Percentiles rank a stretch among this genome's conserved stretches.
phyloP scores from a whole-genome alignment of 2,888 invertebrate species.

The Onthophagus sagittarius region DNA sequence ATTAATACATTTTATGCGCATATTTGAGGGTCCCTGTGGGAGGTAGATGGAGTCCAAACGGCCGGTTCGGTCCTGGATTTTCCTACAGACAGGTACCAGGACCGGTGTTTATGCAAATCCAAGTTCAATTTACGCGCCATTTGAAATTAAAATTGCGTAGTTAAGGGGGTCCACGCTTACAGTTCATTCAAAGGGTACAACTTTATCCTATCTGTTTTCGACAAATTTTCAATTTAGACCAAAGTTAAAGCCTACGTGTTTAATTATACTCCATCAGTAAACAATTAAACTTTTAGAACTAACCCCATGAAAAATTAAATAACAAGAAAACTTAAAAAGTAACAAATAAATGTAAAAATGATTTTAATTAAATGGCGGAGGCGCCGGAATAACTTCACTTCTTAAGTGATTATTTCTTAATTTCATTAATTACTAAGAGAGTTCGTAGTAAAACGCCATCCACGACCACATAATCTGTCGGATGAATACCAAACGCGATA shows the following conservation, averaged over 20 bases:
- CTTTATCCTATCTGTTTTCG: neutral
- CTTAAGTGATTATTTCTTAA: neutral
- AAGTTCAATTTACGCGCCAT: neutral
- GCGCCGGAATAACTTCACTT: neutral
- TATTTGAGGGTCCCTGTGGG: constrained; percentile 3
- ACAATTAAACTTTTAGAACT: no score
- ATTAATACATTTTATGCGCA: constrained; percentile 14
- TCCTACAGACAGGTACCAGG: constrained; percentile 3
- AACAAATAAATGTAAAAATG: neutral
- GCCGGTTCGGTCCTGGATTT: neutral
- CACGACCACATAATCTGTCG: neutral
- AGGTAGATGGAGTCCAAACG: neutral
- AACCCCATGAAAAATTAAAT: no score
- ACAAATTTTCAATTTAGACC: neutral
- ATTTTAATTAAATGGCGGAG: neutral
- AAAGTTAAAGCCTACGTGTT: no score
- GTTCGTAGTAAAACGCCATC: neutral
- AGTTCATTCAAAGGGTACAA: neutral
- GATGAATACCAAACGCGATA: neutral
- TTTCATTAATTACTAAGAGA: neutral
- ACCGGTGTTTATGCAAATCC: constrained; percentile 9
- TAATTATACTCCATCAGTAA: no score
- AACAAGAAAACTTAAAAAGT: no score
- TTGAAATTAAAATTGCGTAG: constrained; percentile 4
- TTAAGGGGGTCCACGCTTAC: neutral